phyloP scores from a whole-genome alignment of 2,888 invertebrate genomes.

The Eupithecia dodoneata region DNA sequence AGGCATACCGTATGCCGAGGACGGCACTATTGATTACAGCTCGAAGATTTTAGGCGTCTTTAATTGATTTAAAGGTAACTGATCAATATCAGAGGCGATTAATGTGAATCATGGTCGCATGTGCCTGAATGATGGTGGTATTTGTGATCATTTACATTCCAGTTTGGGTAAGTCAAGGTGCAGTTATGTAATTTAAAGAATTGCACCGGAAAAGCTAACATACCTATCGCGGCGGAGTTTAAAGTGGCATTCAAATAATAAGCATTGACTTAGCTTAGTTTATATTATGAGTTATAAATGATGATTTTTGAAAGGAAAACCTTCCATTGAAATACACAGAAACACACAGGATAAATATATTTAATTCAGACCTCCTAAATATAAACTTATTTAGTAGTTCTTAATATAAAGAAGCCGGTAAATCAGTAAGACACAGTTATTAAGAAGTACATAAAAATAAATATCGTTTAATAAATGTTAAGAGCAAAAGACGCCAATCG shows the following conservation, averaged over 20 bases:
- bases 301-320: not conserved
- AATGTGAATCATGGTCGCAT: conserved; percentile 55
- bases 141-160: conserved; percentile 42
- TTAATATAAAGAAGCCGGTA: not conserved
- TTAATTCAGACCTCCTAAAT: no score
- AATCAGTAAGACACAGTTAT: not conserved
- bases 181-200: conserved; percentile 31
- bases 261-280: no score
- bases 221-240: not conserved
- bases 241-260: not conserved
- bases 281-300: no score
- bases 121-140: conserved; percentile 44
- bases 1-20: conserved; percentile 39
- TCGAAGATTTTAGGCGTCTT: conserved; percentile 58
- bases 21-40: conserved; percentile 65
- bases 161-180: conserved; percentile 30
- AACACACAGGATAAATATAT: not conserved
- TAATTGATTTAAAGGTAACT: conserved; percentile 65
- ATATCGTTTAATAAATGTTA: not conserved
- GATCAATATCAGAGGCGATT: conserved; percentile 59
- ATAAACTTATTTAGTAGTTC: not conserved
- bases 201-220: conserved; percentile 23
- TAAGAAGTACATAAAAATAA: not conserved
- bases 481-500: conserved; percentile 2
- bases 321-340: not conserved